These are phyloP conservation scores for Zoanthus sociatus DNA, from an alignment of 92 coral and sea anemone genomes.

Conservation along the genomic window DNA sequence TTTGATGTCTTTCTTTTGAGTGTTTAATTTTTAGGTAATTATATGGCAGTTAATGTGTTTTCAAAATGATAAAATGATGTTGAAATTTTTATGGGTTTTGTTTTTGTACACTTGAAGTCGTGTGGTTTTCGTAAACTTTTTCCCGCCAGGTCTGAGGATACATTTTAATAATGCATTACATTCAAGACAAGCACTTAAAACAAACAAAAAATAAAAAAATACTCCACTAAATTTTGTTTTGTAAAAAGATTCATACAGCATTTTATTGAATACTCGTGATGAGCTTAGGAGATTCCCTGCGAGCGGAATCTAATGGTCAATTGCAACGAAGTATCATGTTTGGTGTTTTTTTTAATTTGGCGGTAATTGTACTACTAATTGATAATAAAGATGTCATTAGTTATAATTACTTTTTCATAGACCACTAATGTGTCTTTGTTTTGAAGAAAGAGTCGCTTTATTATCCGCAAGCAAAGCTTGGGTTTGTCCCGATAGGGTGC, in stretches of 20 bases:
- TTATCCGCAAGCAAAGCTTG: slow-evolving; percentile 34
- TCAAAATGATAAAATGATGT: slow-evolving; percentile 13
- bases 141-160: slow-evolving; percentile 4
- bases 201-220: slow-evolving; percentile 12
- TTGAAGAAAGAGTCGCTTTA: slow-evolving; percentile 39
- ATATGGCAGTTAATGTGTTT: slow-evolving; percentile 29
- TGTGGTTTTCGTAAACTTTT: slow-evolving; percentile 5
- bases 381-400: slow-evolving; percentile 39
- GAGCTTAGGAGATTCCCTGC: not conserved
- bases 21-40: not conserved
- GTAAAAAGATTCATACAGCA: not conserved
- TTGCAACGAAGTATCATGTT: not conserved
- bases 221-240: not conserved
- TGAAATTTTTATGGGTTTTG: slow-evolving; percentile 10
- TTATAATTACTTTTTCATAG: slow-evolving; percentile 33
- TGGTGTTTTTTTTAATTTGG: not conserved
- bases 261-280: not conserved
- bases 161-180: slow-evolving; percentile 28
- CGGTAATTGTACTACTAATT: not conserved
- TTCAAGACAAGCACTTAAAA: slow-evolving; percentile 15
- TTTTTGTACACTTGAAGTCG: not conserved
- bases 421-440: slow-evolving; percentile 43
- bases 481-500: slow-evolving; percentile 33
- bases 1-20: not conserved
- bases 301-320: too few species aligned